phyloP scores from a whole-genome alignment of 2,113 vertebrate species.

The Condylura cristata region DNA sequence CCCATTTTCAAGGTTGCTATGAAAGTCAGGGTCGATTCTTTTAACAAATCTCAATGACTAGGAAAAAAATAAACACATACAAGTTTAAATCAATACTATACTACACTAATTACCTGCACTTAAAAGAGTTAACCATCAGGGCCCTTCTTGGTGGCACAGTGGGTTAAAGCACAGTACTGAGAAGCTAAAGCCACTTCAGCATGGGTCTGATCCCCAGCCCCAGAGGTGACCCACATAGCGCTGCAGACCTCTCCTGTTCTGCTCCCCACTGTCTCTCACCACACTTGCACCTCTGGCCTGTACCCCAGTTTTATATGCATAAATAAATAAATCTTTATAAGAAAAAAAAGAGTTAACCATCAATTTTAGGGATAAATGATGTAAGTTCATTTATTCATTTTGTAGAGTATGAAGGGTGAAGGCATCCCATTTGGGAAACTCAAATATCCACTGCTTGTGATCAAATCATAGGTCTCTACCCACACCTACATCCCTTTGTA shows the following conservation, averaged over 20 bases:
- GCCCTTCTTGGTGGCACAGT: too few relatives aligned
- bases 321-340: too few relatives aligned
- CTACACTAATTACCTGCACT: background rate
- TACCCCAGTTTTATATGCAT: too few relatives aligned
- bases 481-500: background rate
- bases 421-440: background rate
- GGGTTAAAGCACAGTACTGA: too few relatives aligned
- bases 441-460: background rate
- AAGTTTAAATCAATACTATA: background rate
- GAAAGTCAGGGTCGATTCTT: background rate
- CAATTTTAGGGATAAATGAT: background rate
- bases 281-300: too few relatives aligned
- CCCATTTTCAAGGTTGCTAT: too few relatives aligned
- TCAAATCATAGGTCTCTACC: background rate
- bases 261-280: too few relatives aligned
- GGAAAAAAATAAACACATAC: background rate
- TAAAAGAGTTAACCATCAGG: background rate
- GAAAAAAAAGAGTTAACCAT: background rate
- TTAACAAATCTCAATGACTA: background rate
- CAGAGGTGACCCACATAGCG: too few relatives aligned
- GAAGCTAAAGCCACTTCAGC: too few relatives aligned
- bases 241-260: too few relatives aligned
- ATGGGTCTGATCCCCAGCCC: too few relatives aligned
- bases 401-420: background rate
- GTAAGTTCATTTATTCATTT: background rate